A percentile compares a stretch with the other conserved stretches of the same genome.
These are phyloP conservation scores for Laothoe populi DNA, from an alignment of 2,888 invertebrate species.

Conservation along the genomic window DNA sequence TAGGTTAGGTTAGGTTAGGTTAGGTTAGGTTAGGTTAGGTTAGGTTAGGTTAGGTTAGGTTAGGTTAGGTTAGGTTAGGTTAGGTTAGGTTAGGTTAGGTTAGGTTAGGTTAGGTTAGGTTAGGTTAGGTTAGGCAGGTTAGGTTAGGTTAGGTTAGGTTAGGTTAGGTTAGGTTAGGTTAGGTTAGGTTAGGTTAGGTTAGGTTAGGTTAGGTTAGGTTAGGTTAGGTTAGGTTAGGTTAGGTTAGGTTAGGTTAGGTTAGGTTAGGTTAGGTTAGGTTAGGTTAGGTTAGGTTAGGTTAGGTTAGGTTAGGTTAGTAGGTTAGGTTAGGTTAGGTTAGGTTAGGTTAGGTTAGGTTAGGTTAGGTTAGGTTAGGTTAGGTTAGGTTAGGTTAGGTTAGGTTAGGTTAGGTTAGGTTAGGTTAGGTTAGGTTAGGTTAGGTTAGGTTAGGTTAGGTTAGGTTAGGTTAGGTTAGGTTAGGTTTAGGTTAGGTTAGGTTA, in stretches of 20 bases:
- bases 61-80: conserved; percentile 5
- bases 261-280: conserved; percentile 1
- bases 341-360: conserved; percentile 5
- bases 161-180: conserved; percentile 5
- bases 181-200: conserved; percentile 5
- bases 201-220: conserved; percentile 5
- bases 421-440: conserved; percentile 5
- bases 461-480: conserved; percentile 5
- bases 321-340: conserved; percentile 5
- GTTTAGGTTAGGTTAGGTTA: conserved; percentile 5
- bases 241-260: conserved; percentile 5
- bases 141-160: conserved; percentile 5
- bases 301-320: conserved; percentile 1
- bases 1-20: conserved; percentile 5
- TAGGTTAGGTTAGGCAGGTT: conserved; percentile 5
- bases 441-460: conserved; percentile 5
- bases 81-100: conserved; percentile 5
- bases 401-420: conserved; percentile 5
- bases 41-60: conserved; percentile 5
- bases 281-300: conserved; percentile 5
- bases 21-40: conserved; percentile 5
- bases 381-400: conserved; percentile 5
- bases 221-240: conserved; percentile 5
- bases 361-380: conserved; percentile 5
- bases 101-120: conserved; percentile 5